These are phyloP conservation scores for Contarinia nasturtii DNA, from an alignment of 1,140 invertebrate genomes.

Conservation along the genomic window DNA sequence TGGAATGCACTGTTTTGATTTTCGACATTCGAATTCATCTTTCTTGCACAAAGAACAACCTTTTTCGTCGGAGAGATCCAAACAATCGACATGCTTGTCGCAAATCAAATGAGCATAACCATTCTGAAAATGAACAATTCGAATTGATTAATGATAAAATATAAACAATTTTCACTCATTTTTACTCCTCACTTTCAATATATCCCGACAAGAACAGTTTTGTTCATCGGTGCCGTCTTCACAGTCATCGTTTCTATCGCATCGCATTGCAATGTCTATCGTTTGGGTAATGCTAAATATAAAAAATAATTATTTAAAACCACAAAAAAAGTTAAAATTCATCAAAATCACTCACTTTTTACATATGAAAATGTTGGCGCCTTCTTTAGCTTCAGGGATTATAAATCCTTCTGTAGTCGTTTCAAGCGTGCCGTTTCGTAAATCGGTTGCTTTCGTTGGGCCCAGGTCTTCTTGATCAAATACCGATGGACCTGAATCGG, in stretches of 20 bases:
- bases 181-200: constrained; percentile 34
- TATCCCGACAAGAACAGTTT: constrained; percentile 51
- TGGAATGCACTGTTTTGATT: constrained; percentile 32
- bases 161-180: too few relatives aligned
- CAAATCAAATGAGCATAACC: too few relatives aligned
- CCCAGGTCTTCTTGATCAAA: too few relatives aligned
- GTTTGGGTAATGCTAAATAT: constrained; percentile 38
- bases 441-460: too few relatives aligned
- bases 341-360: constrained; percentile 14
- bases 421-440: too few relatives aligned
- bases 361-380: constrained; percentile 23
- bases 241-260: constrained; percentile 52
- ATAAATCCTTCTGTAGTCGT: too few relatives aligned
- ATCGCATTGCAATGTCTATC: constrained; percentile 35
- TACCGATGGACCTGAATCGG: too few relatives aligned
- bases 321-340: background rate
- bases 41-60: background rate
- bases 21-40: constrained; percentile 14
- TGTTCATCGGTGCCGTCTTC: constrained; percentile 64
- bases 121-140: too few relatives aligned
- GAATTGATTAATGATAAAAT: too few relatives aligned
- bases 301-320: constrained; percentile 7
- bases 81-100: background rate
- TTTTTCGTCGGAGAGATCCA: background rate
- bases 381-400: too few relatives aligned